Base-by-base conservation (phyloP, 1,140 invertebrate species). In the Alviniconcha marisindica region DNA sequence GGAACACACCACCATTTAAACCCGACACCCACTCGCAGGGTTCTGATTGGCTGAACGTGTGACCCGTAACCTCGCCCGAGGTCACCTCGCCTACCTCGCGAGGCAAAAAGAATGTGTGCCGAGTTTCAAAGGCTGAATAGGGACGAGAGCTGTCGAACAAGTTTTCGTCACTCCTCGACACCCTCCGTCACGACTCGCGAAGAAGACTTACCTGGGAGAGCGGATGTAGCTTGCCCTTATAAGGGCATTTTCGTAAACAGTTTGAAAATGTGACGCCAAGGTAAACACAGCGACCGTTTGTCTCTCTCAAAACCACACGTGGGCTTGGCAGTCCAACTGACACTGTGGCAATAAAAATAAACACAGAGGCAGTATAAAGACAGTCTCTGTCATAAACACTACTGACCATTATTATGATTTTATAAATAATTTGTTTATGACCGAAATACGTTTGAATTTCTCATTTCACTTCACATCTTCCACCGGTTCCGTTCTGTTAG, bases 71-170 rank as follows among this genome's bases (percentile, higher is more conserved):
- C 21, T 31, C 21, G 24, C 60, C 28, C 60, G 60, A 63, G 60
- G 60, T 63, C 60, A 63, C 24, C 4, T 31, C 24, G 60, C 10
- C 60, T 63, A 24, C 60, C 60, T 24, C 21, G 21, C 24, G n/a
- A 24, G 60, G 28, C 10, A 63, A n/a, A 48, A 48, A 48, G 44
- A 48, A 48, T 48, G 44, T 48, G 44, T 48, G 7, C 7, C 60
- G 60, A 31, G 5, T n/a, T 63, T 63, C 60, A 63, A 63, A 63
- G 60, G 21, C 60, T 4, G 21, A n/a, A 63, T 63, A 31, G 24
- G 7, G 24, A 63, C 60, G 60, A n/a, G 28, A 63, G 60, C 24
- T 63, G 60, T 63, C 60, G 60, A 63, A n/a, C 60, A 63, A n/a
- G 60, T 63, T 63, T 63, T 24, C 60, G 60, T n/a, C 21, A n/a